phyloP scores from a whole-genome alignment of 2,797 vertebrate genomes.

The Sarcoramphus papa region DNA sequence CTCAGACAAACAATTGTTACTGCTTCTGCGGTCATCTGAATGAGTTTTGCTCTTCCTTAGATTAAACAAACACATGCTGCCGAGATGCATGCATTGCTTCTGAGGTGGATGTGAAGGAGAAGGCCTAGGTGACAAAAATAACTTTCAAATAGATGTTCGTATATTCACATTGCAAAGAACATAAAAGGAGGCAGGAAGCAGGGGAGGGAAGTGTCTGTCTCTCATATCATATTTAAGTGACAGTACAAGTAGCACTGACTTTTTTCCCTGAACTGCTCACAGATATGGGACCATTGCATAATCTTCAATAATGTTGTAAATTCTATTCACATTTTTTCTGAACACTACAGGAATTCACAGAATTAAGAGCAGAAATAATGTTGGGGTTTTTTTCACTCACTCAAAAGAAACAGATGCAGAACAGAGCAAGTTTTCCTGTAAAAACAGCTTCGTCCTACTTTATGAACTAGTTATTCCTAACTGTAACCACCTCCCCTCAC shows the following conservation, averaged over 20 bases:
- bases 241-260: conserved; percentile 55
- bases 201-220: conserved; percentile 65
- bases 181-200: conserved; percentile 74
- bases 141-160: conserved; percentile 61
- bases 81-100: background rate
- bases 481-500: conserved; percentile 29
- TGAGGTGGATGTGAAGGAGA: conserved; percentile 60
- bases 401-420: conserved; percentile 44
- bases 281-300: conserved; percentile 39
- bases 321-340: background rate
- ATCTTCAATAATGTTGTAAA: conserved; percentile 30
- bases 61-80: background rate
- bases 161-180: conserved; percentile 67
- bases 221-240: conserved; percentile 66
- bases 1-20: background rate
- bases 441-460: conserved; percentile 50
- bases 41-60: background rate
- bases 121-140: conserved; percentile 70
- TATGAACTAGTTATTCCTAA: conserved; percentile 45
- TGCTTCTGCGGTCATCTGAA: background rate
- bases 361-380: conserved; percentile 8
- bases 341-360: conserved; percentile 12
- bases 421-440: conserved; percentile 7
- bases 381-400: background rate
- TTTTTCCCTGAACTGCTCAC: background rate